Evolutionary conservation across 2,797 vertebrate species (phyloP), one percentile per base, ranked within the genome.

Genomic region (Ctenosaura bakeri): DNA sequence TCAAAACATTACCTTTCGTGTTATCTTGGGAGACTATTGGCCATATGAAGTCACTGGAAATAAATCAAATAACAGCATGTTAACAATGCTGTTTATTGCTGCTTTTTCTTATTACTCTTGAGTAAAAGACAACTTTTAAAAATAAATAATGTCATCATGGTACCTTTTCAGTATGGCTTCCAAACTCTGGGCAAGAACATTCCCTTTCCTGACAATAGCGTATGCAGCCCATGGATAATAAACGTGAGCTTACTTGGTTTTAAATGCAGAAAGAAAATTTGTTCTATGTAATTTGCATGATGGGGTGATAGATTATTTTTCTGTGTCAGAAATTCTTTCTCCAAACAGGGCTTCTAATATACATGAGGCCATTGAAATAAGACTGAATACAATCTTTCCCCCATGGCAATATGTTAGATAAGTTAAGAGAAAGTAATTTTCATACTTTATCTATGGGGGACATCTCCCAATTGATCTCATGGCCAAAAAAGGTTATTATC

Each of bases 351-450:
- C 42, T 56, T 32, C 83, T 78, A 24, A 42, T 16, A 8, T 77
- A 62, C 24, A 82, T 4, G 86, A 26, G 2, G 3, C 18, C 0
- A 0, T 69, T 14, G 12, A 71, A 9, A n/a, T 69, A 16, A 46
- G 6, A 1, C 7, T 8, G 18, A 0, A 69, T 0, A 0, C 4
- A 54, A 24, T 42, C 1, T 38, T 52, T 13, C 20, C 29, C 16
- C 46, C 7, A n/a, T 13, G 24, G 18, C 83, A 85, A 2, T 76
- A 24, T 73, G n/a, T 26, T 38, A 24, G 10, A 12, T 38, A 42
- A 12, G 6, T 87, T 64, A 87, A 42, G 54, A n/a, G 18, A n/a
- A 20, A 32, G 24, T 86, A 9, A 18, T 66, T 87, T 78, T 66
- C 56, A 87, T 9, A 66, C 35, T 59, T 86, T 32, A 42, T 35